Conservation (phyloP, 2,888 invertebrate genomes). For the Zaprionus bogoriensis region DNA sequence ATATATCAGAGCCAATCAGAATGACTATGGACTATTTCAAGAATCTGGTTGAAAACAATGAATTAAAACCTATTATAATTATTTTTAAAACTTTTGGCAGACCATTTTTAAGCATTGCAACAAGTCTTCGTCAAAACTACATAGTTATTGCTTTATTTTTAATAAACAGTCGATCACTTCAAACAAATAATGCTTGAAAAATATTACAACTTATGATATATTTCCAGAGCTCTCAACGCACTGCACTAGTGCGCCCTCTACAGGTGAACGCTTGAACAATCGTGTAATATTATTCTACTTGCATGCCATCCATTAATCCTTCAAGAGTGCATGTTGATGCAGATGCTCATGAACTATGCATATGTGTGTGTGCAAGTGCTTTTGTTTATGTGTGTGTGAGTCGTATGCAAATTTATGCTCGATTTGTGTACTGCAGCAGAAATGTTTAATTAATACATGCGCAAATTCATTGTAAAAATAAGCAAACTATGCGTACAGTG, state of each 20-base stretch:
- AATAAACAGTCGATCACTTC: background rate
- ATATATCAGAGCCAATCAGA: too few species aligned
- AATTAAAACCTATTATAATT: too few species aligned
- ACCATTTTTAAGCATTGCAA: too few species aligned
- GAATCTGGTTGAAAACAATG: too few species aligned
- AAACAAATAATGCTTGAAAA: background rate
- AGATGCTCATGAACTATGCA: slow-evolving; percentile 1
- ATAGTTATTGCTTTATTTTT: background rate
- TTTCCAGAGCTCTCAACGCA: background rate
- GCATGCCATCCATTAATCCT: slow-evolving; percentile 60
- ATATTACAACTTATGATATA: background rate
- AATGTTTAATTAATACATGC: slow-evolving; percentile 56
- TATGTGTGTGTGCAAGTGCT: background rate
- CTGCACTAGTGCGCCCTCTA: background rate
- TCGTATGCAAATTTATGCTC: slow-evolving; percentile 46
- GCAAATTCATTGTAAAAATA: slow-evolving; percentile 11
- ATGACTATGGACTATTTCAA: too few species aligned
- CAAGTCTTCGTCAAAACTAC: background rate
- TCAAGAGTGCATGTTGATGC: slow-evolving; percentile 41
- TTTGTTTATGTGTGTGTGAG: slow-evolving; percentile 17
- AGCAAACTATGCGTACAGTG: background rate
- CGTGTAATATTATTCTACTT: slow-evolving; percentile 37
- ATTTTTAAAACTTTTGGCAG: too few species aligned
- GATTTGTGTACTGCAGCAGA: slow-evolving; percentile 49
- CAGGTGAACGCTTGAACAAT: slow-evolving; percentile 11